Percentiles rank a stretch among this genome's conserved stretches.
Conservation (phyloP, 2,888 invertebrate species). For the Brachyopa scutellaris region DNA sequence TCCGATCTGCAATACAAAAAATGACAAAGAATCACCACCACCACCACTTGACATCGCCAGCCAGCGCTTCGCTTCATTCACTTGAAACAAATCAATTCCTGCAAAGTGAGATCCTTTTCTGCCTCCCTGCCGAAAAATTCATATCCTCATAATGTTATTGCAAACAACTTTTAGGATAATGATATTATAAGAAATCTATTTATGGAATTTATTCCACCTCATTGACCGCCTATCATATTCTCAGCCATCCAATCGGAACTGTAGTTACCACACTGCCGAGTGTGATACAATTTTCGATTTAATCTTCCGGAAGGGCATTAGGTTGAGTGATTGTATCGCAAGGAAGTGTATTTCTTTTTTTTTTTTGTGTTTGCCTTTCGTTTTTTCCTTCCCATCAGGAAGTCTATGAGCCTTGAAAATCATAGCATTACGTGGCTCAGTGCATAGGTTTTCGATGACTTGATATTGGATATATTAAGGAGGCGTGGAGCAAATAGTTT, state of each 20-base stretch:
- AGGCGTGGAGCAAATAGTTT: neutral
- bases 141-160: constrained; percentile 63
- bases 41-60: too few relatives aligned
- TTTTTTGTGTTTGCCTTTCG: constrained; percentile 13
- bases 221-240: constrained; percentile 59
- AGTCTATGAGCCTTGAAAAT: constrained; percentile 52
- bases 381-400: constrained; percentile 43
- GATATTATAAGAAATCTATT: constrained; percentile 70
- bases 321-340: constrained; percentile 69
- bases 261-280: constrained; percentile 52
- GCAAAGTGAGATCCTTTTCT: too few relatives aligned
- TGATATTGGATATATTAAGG: neutral
- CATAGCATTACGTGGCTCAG: constrained; percentile 53
- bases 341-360: constrained; percentile 20
- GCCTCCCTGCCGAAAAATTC: too few relatives aligned
- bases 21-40: too few relatives aligned
- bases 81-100: too few relatives aligned
- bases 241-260: constrained; percentile 51
- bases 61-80: too few relatives aligned
- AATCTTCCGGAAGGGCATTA: constrained; percentile 70
- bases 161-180: constrained; percentile 68
- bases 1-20: too few relatives aligned
- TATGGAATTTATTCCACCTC: constrained; percentile 68
- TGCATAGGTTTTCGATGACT: constrained; percentile 23
- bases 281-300: constrained; percentile 69